phyloP scores from a whole-genome alignment of 2,113 vertebrate species.

The Calonectris borealis region DNA sequence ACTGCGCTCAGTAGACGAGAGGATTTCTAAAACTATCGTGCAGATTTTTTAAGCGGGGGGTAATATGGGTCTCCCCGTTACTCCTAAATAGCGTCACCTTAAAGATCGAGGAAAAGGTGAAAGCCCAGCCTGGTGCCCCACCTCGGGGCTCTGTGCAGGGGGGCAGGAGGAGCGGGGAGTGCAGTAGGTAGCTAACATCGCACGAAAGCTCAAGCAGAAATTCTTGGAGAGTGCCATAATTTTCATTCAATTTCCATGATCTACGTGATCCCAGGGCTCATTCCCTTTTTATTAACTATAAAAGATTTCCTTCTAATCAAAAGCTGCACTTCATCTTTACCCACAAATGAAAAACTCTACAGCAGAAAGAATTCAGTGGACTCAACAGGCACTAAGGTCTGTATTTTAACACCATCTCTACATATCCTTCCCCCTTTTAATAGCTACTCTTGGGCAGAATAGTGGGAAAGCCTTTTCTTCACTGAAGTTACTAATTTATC shows the following conservation, averaged over 20 bases:
- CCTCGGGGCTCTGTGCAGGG: conserved; percentile 23
- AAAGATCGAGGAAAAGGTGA: neutral
- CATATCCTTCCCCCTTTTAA: neutral
- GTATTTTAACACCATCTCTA: neutral
- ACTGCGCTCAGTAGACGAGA: neutral
- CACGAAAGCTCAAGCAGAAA: conserved; percentile 47
- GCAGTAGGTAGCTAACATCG: neutral
- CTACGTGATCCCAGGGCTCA: conserved; percentile 43
- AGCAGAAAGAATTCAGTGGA: conserved; percentile 26
- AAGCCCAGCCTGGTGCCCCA: conserved; percentile 24
- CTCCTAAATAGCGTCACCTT: conserved; percentile 7
- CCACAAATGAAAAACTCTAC: conserved; percentile 55
- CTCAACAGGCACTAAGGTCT: conserved; percentile 62
- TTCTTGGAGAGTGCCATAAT: conserved; percentile 47
- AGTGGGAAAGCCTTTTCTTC: conserved; percentile 43
- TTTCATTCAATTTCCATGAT: conserved; percentile 66
- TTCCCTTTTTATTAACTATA: conserved; percentile 39
- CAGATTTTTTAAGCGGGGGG: neutral
- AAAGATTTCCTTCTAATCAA: conserved; percentile 68
- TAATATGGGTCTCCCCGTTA: neutral
- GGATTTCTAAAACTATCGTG: neutral
- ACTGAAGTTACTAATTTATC: conserved; percentile 70
- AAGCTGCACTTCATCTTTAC: conserved; percentile 57
- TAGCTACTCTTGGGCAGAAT: neutral
- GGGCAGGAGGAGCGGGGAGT: neutral